phyloP scores from a whole-genome alignment of 2,797 vertebrate species.

The Thunnus albacares region DNA sequence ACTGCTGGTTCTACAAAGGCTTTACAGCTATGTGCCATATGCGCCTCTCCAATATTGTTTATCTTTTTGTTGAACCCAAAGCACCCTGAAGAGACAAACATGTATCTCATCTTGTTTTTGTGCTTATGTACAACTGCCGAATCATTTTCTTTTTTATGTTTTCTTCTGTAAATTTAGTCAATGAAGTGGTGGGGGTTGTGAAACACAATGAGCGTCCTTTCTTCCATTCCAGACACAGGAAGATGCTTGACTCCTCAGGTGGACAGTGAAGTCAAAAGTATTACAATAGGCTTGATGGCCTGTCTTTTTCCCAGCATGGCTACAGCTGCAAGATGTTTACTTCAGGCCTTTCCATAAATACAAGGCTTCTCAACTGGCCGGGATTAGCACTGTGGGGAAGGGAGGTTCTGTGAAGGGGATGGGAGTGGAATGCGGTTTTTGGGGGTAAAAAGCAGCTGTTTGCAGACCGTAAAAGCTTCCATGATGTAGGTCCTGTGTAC shows the following conservation, averaged over 20 bases:
- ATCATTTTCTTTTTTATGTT: background rate
- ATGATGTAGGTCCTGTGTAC: constrained; percentile 73
- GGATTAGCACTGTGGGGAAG: constrained; percentile 71
- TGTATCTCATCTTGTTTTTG: constrained; percentile 36
- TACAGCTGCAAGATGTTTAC: constrained; percentile 71
- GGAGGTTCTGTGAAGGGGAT: constrained; percentile 60
- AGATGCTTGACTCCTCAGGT: constrained; percentile 43
- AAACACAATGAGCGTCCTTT: constrained; percentile 19
- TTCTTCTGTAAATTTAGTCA: constrained; percentile 44
- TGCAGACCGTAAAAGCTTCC: constrained; percentile 74
- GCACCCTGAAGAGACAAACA: constrained; percentile 51
- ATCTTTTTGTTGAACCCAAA: constrained; percentile 47
- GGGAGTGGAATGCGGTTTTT: constrained; percentile 73
- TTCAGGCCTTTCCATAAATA: constrained; percentile 66
- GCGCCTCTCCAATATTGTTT: constrained; percentile 52
- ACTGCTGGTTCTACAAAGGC: constrained; percentile 62
- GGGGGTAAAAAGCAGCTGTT: constrained; percentile 78
- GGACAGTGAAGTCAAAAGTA: constrained; percentile 13
- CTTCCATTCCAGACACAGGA: constrained; percentile 14
- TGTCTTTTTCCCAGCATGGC: constrained; percentile 55
- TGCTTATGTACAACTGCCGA: constrained; percentile 8
- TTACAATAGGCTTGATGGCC: constrained; percentile 7
- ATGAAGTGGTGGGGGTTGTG: constrained; percentile 10
- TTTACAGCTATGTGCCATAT: constrained; percentile 55
- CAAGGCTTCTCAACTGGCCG: constrained; percentile 50